Evolutionary conservation across 2,797 vertebrate genomes (phyloP).

Genomic region (Xenopus petersii): DNA sequence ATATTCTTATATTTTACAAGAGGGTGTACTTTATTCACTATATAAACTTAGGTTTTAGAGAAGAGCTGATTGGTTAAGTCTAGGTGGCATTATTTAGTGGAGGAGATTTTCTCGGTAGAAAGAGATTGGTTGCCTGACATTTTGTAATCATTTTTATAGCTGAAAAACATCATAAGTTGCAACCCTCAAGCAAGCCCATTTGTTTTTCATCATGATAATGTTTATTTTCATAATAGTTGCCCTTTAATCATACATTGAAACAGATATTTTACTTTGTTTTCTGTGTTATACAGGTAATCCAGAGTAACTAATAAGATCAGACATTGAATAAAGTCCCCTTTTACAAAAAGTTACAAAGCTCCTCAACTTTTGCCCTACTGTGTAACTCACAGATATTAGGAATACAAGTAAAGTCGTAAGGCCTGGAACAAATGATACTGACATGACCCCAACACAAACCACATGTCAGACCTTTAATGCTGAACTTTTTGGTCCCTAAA

Average conservation of each 20-base stretch:
- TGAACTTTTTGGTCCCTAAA: conserved; percentile 46
- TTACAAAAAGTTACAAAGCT: not conserved
- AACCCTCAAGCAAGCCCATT: not conserved
- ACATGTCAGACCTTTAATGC: conserved; percentile 57
- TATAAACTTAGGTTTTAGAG: too few relatives aligned
- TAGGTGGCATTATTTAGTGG: too few relatives aligned
- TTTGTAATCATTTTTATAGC: too few relatives aligned
- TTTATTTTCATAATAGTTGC: too few relatives aligned
- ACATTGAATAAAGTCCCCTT: not conserved
- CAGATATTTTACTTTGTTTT: not conserved
- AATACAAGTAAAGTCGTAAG: conserved; percentile 47
- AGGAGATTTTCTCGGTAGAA: too few relatives aligned
- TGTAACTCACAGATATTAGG: conserved; percentile 25
- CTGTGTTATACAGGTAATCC: not conserved
- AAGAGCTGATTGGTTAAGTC: too few relatives aligned
- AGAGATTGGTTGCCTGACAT: too few relatives aligned
- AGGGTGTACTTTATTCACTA: too few relatives aligned
- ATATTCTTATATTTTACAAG: too few relatives aligned
- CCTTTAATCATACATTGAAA: not conserved
- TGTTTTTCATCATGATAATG: not conserved
- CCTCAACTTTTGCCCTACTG: conserved; percentile 9
- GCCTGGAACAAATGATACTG: conserved; percentile 59
- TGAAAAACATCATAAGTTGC: not conserved
- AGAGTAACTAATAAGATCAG: not conserved
- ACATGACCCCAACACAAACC: conserved; percentile 61